A percentile compares a stretch with the other conserved stretches of the same genome.
phyloP scores from a whole-genome alignment of 2,113 vertebrate species.

The Cebidichthys violaceus region DNA sequence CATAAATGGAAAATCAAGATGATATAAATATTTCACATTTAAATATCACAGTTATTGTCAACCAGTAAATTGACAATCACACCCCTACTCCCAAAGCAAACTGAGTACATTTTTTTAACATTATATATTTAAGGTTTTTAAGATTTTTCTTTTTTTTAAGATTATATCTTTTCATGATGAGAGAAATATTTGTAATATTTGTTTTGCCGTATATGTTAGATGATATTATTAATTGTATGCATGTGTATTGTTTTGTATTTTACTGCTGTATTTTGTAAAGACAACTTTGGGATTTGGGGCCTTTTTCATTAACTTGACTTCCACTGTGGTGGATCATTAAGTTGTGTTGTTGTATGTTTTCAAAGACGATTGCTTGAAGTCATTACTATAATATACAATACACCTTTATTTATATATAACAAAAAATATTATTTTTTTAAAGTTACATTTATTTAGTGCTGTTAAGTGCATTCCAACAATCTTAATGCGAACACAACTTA shows the following conservation, averaged over 20 bases:
- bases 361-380: background rate
- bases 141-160: too few species aligned
- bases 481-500: background rate
- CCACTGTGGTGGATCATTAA: background rate
- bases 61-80: background rate
- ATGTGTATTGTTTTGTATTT: background rate
- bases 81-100: background rate
- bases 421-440: too few species aligned
- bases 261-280: background rate
- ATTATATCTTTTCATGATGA: background rate
- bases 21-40: background rate
- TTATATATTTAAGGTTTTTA: background rate
- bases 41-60: background rate
- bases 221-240: background rate
- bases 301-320: background rate
- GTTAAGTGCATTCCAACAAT: background rate
- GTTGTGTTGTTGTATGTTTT: background rate
- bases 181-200: background rate
- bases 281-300: background rate
- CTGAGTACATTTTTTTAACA: background rate
- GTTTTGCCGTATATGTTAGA: background rate
- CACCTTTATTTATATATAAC: too few species aligned
- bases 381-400: background rate
- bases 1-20: background rate
- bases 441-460: too few species aligned